Evolutionary conservation across 2,113 vertebrate species (phyloP).

Genomic region (Tinamus guttatus): DNA sequence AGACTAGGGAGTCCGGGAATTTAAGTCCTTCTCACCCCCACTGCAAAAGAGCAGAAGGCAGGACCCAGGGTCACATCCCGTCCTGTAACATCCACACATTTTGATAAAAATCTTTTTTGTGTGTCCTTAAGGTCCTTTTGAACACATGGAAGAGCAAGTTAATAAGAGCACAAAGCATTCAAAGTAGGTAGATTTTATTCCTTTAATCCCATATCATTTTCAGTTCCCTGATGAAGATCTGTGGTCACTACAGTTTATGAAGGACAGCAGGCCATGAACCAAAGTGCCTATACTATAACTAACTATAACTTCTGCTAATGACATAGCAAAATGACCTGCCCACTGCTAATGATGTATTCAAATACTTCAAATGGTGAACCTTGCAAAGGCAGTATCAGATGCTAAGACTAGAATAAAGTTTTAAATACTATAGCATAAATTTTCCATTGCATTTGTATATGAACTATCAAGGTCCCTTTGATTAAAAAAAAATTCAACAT

Average conservation of each 20-base stretch:
- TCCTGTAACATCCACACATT: not conserved
- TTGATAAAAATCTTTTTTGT: not conserved
- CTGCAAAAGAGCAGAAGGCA: not conserved
- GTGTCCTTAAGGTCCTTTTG: not conserved
- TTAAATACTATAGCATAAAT: not conserved
- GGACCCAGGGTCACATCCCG: rapidly evolving
- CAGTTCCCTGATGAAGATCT: not conserved
- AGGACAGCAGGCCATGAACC: not conserved
- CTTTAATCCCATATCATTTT: not conserved
- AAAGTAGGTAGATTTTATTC: not conserved
- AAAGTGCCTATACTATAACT: not conserved
- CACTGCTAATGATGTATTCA: not conserved
- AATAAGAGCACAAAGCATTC: not conserved
- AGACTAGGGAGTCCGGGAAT: not conserved
- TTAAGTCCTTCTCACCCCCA: not conserved
- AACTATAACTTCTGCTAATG: not conserved
- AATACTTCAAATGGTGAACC: not conserved
- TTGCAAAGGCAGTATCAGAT: not conserved
- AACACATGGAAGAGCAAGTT: not conserved
- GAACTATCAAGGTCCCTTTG: not conserved
- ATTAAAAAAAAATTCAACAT: not conserved
- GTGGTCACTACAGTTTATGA: not conserved
- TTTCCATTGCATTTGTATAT: too few species aligned
- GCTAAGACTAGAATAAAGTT: not conserved
- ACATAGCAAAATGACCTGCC: not conserved